These are phyloP conservation scores for Pyrocoelia pectoralis DNA, from an alignment of 2,888 invertebrate species.

Conservation along the genomic window DNA sequence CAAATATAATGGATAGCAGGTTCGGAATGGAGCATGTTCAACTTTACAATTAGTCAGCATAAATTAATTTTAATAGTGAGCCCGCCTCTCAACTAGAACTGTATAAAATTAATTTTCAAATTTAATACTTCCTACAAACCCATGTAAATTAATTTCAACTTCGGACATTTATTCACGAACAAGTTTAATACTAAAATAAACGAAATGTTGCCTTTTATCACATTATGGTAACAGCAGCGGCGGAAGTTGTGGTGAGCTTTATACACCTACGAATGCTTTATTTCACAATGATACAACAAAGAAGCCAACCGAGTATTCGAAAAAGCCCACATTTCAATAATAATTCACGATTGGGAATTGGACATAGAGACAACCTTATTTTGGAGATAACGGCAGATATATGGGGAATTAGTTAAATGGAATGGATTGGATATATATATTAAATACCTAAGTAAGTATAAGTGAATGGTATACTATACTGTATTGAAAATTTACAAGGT, in stretches of 20 bases:
- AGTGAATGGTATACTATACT: background rate
- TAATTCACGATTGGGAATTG: background rate
- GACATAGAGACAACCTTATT: background rate
- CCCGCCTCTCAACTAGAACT: background rate
- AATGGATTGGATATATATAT: background rate
- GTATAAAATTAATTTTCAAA: background rate
- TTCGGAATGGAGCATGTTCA: background rate
- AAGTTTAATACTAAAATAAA: background rate
- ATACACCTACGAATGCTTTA: too few species aligned
- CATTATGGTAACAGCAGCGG: too few species aligned
- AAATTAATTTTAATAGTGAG: slow-evolving; percentile 6
- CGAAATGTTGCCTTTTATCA: too few species aligned
- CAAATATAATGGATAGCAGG: background rate
- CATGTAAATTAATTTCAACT: slow-evolving; percentile 1
- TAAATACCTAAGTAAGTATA: too few species aligned
- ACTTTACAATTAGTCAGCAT: slow-evolving; percentile 7
- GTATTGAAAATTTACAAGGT: background rate
- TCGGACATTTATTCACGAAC: background rate
- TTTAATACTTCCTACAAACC: background rate
- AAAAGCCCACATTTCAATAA: background rate
- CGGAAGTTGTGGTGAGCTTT: too few species aligned
- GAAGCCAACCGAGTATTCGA: too few species aligned
- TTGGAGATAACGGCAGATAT: background rate
- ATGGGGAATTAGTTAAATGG: background rate
- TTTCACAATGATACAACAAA: too few species aligned